Base-by-base conservation (phyloP, 2,888 invertebrate genomes). In the Lasiommata megera region DNA sequence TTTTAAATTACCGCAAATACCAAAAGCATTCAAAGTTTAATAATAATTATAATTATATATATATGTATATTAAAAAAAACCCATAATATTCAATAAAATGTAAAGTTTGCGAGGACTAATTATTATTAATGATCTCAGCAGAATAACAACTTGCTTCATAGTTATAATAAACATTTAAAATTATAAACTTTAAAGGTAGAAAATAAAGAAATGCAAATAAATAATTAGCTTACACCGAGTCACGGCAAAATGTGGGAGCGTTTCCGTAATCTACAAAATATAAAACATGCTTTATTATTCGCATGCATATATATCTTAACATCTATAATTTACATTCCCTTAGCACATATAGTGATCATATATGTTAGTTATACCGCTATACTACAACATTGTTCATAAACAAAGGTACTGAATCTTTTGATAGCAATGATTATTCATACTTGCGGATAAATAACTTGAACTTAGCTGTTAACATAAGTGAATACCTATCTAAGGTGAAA, bases 201-300 rank as follows among this genome's bases (percentile, higher is more conserved):
- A 59, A 56, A n/a, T n/a, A n/a, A n/a, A 81, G 82, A 84, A 83
- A 84, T 88, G 87, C 88, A 88, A 89, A 90, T 89, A 90, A 89
- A 90, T 90, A 89, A 86, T 85, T 83, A 87, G 90, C 88, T 67
- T 67, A 78, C 78, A 85, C 81, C 90, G 71, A 66, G 68, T 69
- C 59, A 67, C 67, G 88, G 79, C 86, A 83, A 87, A 76, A 76
- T 78, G 84, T 81, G 77, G 79, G 83, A 80, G 87, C 84, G 74
- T 80, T 82, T 80, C 79, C 80, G 74, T 84, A 85, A 74, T 82
- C 84, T 88, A 88, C 80, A 84, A 84, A 84, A 85, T 88, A 90
- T 86, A 90, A 90, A 89, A 90, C 88, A 89, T 88, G 88, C 84
- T 86, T 82, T 83, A 84, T 80, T 34, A n/a, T n/a, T n/a, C n/a